Evolutionary conservation across 2,888 invertebrate species (phyloP), one percentile per base, ranked within the genome.

Genomic region (Eupithecia subumbrata): DNA sequence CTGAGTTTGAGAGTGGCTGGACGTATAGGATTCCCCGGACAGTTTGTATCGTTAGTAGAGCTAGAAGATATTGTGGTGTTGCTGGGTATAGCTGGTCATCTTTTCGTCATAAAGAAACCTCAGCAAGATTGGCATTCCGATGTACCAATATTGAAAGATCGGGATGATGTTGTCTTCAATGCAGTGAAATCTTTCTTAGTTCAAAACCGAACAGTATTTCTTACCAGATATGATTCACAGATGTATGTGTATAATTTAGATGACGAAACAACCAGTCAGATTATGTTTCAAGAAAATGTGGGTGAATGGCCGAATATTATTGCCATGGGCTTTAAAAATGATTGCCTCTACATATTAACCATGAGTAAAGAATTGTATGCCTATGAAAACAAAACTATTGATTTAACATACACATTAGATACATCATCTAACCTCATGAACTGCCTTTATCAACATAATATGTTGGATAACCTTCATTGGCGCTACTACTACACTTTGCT

Each of bases 391-490:
- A 67, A 22, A 22, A 5, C 11, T 43, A 48, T 73, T 1, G 7
- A 11, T 40, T 22, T 70, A 0, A 74, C 67, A 37, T 69, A 30
- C 18, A 37, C 22, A 60, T 16, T 75, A 60, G 5, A 14, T n/a
- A 11, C 45, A 4, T 34, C 76, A 22, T 18, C n/a, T 0, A 77
- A 80, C 22, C n/a, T 81, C 8, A 76, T 81, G 45, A 70, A 80
- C 30, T 77, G 67, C 18, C 25, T 80, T 0, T 81, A 78, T 52
- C 70, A 84, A 52, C 91, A 87, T 69, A 89, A 91, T 48, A 87
- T 93, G 37, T 56, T 94, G 0, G 91, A 91, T n/a, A 83, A 84
- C 2, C 70, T 94, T 1, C 91, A 94, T 30, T 93, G 93, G 92
- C 72, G 88, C 2, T 81, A 90, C 0, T 91, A 90, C 30, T 87